These are phyloP conservation scores for Myiotriccus ornatus DNA, from an alignment of 2,797 vertebrate species.

Conservation along the genomic window DNA sequence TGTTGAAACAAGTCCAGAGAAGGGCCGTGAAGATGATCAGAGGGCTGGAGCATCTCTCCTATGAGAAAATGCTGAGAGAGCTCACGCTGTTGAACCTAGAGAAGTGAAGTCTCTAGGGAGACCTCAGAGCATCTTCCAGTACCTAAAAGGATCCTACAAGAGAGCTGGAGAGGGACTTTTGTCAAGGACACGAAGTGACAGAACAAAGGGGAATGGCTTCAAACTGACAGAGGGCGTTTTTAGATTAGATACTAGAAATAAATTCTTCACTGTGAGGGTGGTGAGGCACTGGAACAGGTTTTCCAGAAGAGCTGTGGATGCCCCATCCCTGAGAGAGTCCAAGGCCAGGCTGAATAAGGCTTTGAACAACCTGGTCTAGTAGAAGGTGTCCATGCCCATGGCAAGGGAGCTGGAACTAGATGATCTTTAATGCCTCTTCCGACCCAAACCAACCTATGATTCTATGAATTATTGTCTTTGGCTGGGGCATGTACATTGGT, in stretches of 20 bases:
- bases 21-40: background rate
- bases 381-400: background rate
- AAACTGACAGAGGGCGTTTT: background rate
- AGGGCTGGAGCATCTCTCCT: background rate
- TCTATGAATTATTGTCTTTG: background rate
- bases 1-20: background rate
- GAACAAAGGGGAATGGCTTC: background rate
- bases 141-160: background rate
- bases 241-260: background rate
- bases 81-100: background rate
- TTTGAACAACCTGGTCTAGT: background rate
- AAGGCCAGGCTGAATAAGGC: background rate
- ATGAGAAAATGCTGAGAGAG: background rate
- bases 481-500: accelerated
- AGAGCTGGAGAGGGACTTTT: background rate
- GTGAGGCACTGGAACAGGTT: background rate
- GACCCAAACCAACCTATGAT: background rate
- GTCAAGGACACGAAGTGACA: background rate
- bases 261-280: background rate
- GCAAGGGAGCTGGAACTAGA: background rate
- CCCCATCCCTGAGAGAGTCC: background rate
- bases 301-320: background rate
- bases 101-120: background rate
- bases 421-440: background rate
- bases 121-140: background rate